Evolutionary conservation across 2,888 invertebrate species (phyloP), one percentile per base, ranked within the genome.

Genomic region (Agelastica alni): DNA sequence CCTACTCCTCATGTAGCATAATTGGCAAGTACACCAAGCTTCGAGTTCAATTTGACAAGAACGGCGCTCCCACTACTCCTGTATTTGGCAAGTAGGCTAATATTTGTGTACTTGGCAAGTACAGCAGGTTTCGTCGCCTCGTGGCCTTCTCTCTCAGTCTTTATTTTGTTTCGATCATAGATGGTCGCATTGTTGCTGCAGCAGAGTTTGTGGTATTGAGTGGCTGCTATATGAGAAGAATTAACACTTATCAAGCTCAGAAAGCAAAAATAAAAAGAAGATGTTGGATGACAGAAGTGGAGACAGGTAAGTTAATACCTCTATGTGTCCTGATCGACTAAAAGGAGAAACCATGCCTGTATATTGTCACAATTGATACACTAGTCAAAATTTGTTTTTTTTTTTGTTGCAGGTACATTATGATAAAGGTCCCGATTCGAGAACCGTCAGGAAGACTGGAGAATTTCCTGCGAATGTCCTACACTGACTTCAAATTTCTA

Each of bases 161-260:
- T 37, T 3, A 37, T 4, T 37, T 37, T 13, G 37, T 37, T 37
- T 10, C 37, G 2, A 37, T 34, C 34, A 37, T 37, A n/a, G 37
- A 16, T 37, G 16, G 37, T 1, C 37, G 14, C 37, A 16, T 37
- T 10, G 37, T 37, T 16, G 37, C 37, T 22, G 22, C 22, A 22
- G 22, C 22, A 22, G 4, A 4, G 22, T 22, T 22, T 22, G 7
- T 22, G 22, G 22, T 22, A 22, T 22, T 22, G 22, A 22, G 22
- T 22, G 22, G 22, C 22, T 22, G 22, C 22, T n/a, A n/a, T n/a
- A 22, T 22, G 22, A 22, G 22, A 22, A 22, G 22, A 22, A 22
- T 22, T 22, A 22, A n/a, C n/a, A n/a, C n/a, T n/a, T n/a, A n/a
- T n/a, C 4, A 22, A 22, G 22, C 22, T 37, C 37, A 37, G 37